Conservation (phyloP, 2,797 vertebrate species). For the Macropodus opercularis region DNA sequence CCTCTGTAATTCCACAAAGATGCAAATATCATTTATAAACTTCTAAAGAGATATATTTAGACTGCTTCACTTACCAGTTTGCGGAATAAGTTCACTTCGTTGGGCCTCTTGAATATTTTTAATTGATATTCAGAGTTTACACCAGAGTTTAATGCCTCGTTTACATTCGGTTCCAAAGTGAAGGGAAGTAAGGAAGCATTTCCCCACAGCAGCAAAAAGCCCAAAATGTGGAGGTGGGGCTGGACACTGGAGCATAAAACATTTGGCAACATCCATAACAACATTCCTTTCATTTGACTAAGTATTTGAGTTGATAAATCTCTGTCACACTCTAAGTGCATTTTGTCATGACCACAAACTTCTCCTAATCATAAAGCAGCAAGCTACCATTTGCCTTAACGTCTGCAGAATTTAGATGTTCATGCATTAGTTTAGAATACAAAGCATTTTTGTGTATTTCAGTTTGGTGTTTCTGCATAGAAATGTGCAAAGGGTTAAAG, state of each 20-base stretch:
- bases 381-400: too few relatives aligned
- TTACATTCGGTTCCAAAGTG: not conserved
- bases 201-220: not conserved
- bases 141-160: not conserved
- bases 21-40: conserved; percentile 37
- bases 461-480: too few relatives aligned
- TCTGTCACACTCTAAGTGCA: not conserved
- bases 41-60: conserved; percentile 25
- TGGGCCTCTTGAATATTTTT: too few relatives aligned
- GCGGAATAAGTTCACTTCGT: conserved; percentile 27
- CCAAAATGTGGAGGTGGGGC: not conserved
- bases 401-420: not conserved
- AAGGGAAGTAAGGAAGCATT: not conserved
- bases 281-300: too few relatives aligned
- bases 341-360: not conserved
- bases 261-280: not conserved
- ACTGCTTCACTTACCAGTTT: conserved; percentile 27
- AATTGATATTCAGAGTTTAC: too few relatives aligned
- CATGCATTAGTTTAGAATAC: too few relatives aligned
- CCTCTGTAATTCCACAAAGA: conserved; percentile 32
- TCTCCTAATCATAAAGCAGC: not conserved
- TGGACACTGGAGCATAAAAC: not conserved
- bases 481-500: too few relatives aligned
- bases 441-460: too few relatives aligned
- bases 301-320: not conserved